phyloP scores from a whole-genome alignment of 2,113 vertebrate genomes.

The Coryphaenoides rupestris region DNA sequence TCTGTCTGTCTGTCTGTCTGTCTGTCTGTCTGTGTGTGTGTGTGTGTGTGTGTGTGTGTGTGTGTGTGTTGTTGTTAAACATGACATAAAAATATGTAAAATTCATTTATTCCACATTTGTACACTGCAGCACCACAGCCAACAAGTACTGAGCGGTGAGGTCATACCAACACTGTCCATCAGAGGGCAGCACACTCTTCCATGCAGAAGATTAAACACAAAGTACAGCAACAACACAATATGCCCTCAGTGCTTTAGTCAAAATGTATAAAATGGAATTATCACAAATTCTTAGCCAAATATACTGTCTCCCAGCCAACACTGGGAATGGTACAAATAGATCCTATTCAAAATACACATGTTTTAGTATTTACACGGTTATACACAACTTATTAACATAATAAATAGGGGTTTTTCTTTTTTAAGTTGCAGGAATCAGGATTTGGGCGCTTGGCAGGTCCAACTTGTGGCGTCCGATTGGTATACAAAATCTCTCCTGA shows the following conservation, averaged over 20 bases:
- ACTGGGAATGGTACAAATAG: slow-evolving; percentile 20
- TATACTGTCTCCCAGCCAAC: too few species aligned
- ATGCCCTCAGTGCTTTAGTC: neutral
- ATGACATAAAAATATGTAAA: neutral
- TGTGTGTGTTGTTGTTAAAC: neutral
- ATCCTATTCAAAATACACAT: slow-evolving; percentile 43
- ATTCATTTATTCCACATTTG: neutral
- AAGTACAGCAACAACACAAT: neutral
- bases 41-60: too few species aligned
- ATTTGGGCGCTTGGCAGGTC: slow-evolving; percentile 69
- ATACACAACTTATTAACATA: slow-evolving; percentile 57
- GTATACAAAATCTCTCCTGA: slow-evolving; percentile 73
- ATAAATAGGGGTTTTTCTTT: slow-evolving; percentile 61
- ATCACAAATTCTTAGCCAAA: neutral
- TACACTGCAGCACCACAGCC: neutral
- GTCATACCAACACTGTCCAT: neutral
- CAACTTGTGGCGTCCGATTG: slow-evolving; percentile 63
- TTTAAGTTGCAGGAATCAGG: slow-evolving; percentile 31
- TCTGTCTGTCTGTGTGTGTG: neutral
- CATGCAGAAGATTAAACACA: neutral
- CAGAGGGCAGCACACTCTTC: slow-evolving; percentile 15
- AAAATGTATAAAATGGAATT: neutral
- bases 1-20: neutral
- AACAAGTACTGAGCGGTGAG: too few species aligned
- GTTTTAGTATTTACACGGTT: slow-evolving; percentile 56